These are phyloP conservation scores for Siderastrea siderea DNA, from an alignment of 92 coral and sea anemone genomes.

Conservation along the genomic window DNA sequence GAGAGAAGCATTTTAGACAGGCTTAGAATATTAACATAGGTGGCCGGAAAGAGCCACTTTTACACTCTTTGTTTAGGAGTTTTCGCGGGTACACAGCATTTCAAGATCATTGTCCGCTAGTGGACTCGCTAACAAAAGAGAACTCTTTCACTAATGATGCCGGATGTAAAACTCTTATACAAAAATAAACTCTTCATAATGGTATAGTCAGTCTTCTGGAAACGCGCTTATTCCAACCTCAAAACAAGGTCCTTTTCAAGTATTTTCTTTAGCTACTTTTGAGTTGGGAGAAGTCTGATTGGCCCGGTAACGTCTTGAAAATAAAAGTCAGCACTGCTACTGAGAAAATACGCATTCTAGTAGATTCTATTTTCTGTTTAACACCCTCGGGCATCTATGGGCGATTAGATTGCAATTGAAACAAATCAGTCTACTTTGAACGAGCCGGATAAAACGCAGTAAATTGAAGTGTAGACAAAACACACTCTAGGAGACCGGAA, in stretches of 20 bases:
- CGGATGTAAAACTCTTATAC: background rate
- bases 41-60: slow-evolving; percentile 27
- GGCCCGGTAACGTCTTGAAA: background rate
- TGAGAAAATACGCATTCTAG: background rate
- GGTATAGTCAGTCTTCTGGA: background rate
- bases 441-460: background rate
- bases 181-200: background rate
- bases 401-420: background rate
- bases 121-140: slow-evolving; percentile 2
- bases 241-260: background rate
- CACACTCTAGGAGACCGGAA: background rate
- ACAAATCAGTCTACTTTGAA: background rate
- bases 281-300: background rate
- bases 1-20: slow-evolving; percentile 28
- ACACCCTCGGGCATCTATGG: slow-evolving; percentile 7
- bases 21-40: slow-evolving; percentile 4
- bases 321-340: too few species aligned
- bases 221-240: background rate
- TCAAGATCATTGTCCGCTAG: slow-evolving; percentile 1
- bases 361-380: background rate
- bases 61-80: slow-evolving; percentile 20
- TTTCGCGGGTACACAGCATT: slow-evolving; percentile 20
- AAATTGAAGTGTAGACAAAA: background rate
- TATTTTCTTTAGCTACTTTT: background rate
- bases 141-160: background rate